Conservation (phyloP, 2,888 invertebrate genomes). For the Athalia rosae region DNA sequence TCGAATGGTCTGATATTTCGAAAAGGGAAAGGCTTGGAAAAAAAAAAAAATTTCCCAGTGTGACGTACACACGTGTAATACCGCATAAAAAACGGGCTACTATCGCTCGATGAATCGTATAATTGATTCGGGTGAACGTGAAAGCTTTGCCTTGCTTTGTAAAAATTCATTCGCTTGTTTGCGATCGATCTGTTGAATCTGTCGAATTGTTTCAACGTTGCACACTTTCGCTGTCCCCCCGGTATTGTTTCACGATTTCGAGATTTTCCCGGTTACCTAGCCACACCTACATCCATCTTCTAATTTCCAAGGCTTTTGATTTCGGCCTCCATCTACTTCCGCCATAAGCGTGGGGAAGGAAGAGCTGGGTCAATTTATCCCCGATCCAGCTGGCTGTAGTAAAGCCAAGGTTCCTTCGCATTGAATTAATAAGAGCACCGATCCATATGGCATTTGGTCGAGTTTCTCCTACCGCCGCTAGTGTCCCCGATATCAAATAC, state of each 20-base stretch:
- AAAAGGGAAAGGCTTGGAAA: too few relatives aligned
- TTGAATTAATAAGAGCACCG: slow-evolving; percentile 39
- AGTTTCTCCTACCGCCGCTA: neutral
- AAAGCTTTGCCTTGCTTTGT: neutral
- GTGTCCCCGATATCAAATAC: slow-evolving; percentile 19
- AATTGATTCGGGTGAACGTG: slow-evolving; percentile 5
- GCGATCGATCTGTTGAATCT: neutral
- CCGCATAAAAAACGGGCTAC: too few relatives aligned
- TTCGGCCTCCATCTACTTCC: slow-evolving; percentile 39
- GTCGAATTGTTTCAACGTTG: slow-evolving; percentile 18
- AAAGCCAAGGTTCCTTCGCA: slow-evolving; percentile 36
- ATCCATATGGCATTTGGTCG: slow-evolving; percentile 27
- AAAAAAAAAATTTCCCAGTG: too few relatives aligned
- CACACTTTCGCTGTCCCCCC: neutral
- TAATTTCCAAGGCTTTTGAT: slow-evolving; percentile 37
- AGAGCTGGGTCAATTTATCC: slow-evolving; percentile 19
- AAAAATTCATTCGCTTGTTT: slow-evolving; percentile 13
- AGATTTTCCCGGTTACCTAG: neutral
- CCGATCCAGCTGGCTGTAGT: slow-evolving; percentile 5
- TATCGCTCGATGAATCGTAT: too few relatives aligned
- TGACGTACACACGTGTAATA: too few relatives aligned
- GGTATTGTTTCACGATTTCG: slow-evolving; percentile 24
- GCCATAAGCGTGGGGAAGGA: neutral
- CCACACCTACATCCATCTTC: neutral
- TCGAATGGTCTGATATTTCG: neutral